Conservation (phyloP, 2,797 vertebrate genomes). For the Sternotherus odoratus region DNA sequence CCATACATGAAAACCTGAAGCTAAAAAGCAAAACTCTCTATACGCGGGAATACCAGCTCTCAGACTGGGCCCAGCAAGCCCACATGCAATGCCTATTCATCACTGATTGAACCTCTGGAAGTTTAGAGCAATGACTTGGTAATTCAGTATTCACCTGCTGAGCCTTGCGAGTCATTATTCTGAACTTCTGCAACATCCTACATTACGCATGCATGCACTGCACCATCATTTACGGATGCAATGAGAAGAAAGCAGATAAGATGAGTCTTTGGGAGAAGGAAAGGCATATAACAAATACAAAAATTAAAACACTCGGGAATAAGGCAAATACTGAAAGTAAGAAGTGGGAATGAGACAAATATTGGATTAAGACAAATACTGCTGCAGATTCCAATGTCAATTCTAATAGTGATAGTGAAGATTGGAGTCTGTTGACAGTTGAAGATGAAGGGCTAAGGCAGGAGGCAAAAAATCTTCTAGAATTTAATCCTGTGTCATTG, state of each 20-base stretch:
- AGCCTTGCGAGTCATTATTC: not conserved
- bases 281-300: conserved; percentile 76
- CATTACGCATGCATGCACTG: conserved; percentile 59
- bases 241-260: conserved; percentile 58
- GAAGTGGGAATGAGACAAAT: conserved; percentile 83
- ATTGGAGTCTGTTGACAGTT: conserved; percentile 74
- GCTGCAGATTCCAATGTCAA: conserved; percentile 76
- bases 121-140: not conserved
- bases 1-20: fast-evolving
- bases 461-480: conserved; percentile 50
- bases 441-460: conserved; percentile 70
- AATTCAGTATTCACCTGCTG: not conserved
- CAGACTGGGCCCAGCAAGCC: not conserved
- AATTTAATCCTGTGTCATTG: conserved; percentile 8
- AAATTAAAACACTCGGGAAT: conserved; percentile 77
- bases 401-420: conserved; percentile 68
- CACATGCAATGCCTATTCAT: not conserved
- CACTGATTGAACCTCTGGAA: not conserved
- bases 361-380: conserved; percentile 82
- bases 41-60: not conserved
- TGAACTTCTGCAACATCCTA: not conserved
- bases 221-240: conserved; percentile 62
- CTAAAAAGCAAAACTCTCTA: not conserved
- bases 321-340: conserved; percentile 79
- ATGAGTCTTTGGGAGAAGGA: conserved; percentile 65